These are phyloP conservation scores for Heterohyrax brucei DNA, from an alignment of 2,797 vertebrate genomes.

Conservation along the genomic window DNA sequence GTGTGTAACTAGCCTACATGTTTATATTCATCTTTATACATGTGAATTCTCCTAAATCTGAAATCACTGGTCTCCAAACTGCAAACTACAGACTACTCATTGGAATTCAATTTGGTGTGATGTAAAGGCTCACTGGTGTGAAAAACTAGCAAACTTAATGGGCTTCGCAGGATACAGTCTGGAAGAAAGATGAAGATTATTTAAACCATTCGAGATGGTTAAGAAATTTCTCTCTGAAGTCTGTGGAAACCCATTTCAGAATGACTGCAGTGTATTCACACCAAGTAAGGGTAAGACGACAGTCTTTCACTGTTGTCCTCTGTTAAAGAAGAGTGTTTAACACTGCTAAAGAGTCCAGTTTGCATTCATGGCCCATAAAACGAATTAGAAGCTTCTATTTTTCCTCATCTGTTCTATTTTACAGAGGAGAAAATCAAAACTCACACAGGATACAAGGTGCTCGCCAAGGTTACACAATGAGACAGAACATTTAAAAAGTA, in stretches of 20 bases:
- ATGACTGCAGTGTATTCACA: fast-evolving
- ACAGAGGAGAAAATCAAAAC: neutral
- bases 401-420: too few relatives aligned
- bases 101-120: neutral
- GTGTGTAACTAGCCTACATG: fast-evolving
- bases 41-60: neutral
- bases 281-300: fast-evolving
- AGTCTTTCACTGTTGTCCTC: fast-evolving
- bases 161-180: neutral
- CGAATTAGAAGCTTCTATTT: neutral
- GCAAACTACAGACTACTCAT: neutral
- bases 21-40: neutral
- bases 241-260: neutral
- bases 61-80: neutral
- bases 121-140: neutral
- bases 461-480: neutral
- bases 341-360: neutral
- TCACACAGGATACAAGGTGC: too few relatives aligned
- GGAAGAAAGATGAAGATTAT: neutral
- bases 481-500: neutral
- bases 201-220: fast-evolving
- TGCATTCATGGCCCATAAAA: too few relatives aligned
- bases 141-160: neutral
- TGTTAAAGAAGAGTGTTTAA: fast-evolving
- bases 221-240: fast-evolving